Evolutionary conservation across 2,113 vertebrate genomes (phyloP).

Genomic region (Eclectus roratus): DNA sequence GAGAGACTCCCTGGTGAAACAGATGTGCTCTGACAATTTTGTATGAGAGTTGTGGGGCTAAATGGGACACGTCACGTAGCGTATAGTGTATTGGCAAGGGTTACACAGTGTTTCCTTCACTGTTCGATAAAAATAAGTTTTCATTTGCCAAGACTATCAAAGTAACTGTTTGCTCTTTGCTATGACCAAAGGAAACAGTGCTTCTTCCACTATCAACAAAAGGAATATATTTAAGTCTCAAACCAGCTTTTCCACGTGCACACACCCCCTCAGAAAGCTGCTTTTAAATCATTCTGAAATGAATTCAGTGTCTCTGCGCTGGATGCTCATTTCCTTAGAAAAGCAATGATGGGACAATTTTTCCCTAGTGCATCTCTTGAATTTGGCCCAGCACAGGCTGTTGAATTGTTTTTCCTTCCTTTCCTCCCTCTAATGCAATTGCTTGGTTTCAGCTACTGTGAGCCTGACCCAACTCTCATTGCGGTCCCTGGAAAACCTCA

Average conservation of each 20-base stretch:
- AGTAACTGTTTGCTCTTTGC: background rate
- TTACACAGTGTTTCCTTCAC: background rate
- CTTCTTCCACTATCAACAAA: slow-evolving; percentile 63
- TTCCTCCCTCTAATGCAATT: background rate
- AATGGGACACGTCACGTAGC: background rate
- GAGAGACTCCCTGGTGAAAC: background rate
- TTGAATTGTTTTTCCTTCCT: slow-evolving; percentile 51
- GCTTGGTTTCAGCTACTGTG: slow-evolving; percentile 20
- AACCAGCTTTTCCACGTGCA: background rate
- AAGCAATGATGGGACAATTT: background rate
- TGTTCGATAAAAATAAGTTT: slow-evolving; percentile 17
- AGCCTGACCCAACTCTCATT: background rate
- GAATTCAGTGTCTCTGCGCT: background rate
- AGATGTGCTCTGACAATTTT: background rate
- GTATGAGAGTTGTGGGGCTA: accelerated
- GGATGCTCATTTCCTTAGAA: slow-evolving; percentile 54
- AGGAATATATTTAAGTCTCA: slow-evolving; percentile 41
- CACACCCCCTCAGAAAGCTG: background rate
- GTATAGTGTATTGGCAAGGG: background rate
- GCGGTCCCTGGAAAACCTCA: background rate
- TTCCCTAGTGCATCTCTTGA: slow-evolving; percentile 29
- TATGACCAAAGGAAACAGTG: slow-evolving; percentile 58
- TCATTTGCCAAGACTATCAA: slow-evolving; percentile 41
- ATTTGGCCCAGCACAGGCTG: background rate
- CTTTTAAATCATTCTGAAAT: slow-evolving; percentile 7